A percentile compares a stretch with the other conserved stretches of the same genome.
Conservation (phyloP, 2,888 invertebrate genomes). For the Platycnemis pennipes region DNA sequence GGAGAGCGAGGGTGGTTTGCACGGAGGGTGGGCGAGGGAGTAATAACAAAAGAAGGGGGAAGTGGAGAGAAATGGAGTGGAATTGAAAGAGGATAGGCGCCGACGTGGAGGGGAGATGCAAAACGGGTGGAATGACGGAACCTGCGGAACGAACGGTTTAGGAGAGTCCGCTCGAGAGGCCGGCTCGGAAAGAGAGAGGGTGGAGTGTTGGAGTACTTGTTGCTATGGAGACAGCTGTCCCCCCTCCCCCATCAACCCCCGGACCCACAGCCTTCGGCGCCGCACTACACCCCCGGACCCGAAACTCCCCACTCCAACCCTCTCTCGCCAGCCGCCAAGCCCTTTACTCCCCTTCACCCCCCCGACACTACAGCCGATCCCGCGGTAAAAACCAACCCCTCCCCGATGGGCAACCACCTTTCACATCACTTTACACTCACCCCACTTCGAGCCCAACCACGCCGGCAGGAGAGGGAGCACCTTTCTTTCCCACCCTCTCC, state of each 20-base stretch:
- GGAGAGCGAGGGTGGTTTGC: background rate
- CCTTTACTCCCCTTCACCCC: background rate
- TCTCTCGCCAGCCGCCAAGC: background rate
- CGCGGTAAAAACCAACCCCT: background rate
- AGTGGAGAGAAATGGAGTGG: background rate
- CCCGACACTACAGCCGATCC: background rate
- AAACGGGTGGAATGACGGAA: background rate
- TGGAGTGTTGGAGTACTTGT: conserved; percentile 41
- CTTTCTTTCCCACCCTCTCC: background rate
- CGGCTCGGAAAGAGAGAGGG: background rate
- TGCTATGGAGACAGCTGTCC: conserved; percentile 17
- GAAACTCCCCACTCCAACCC: background rate
- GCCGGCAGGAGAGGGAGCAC: background rate
- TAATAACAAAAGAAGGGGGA: background rate
- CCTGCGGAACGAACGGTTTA: no score
- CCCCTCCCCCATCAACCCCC: background rate
- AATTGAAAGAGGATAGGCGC: background rate
- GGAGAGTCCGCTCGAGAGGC: no score
- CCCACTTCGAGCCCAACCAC: background rate
- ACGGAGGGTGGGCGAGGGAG: background rate
- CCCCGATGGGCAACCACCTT: background rate
- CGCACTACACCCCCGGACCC: background rate
- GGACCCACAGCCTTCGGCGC: background rate
- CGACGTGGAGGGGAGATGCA: background rate
- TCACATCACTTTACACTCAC: background rate